These are phyloP conservation scores for Dryocosmus kuriphilus DNA, from an alignment of 2,888 invertebrate species.

Conservation along the genomic window DNA sequence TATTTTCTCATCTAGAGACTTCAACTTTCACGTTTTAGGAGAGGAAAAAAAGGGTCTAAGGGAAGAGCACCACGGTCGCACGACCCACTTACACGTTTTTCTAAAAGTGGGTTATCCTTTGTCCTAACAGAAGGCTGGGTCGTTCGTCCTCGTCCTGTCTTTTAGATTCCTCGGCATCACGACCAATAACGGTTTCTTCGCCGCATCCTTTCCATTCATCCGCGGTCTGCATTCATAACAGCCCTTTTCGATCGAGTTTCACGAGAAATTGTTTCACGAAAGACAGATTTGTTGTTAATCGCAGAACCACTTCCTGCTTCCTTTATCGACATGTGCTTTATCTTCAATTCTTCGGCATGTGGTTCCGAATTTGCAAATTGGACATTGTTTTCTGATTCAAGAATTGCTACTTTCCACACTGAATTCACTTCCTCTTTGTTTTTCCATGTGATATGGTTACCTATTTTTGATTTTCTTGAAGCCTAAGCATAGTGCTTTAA, in stretches of 20 bases:
- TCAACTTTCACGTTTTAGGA: constrained; percentile 51
- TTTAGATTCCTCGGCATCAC: constrained; percentile 50
- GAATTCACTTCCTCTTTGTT: not conserved
- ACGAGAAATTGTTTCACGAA: constrained; percentile 11
- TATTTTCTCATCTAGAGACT: constrained; percentile 59
- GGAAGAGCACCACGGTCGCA: constrained; percentile 39
- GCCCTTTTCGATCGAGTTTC: constrained; percentile 12
- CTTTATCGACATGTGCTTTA: not conserved
- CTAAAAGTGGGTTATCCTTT: constrained; percentile 54
- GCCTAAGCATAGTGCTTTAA: constrained; percentile 1
- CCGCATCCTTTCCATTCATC: constrained; percentile 37
- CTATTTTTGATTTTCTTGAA: not conserved
- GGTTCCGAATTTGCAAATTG: not conserved
- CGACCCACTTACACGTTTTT: constrained; percentile 52
- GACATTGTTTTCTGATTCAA: not conserved
- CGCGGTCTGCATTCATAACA: constrained; percentile 7
- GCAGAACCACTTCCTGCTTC: not conserved
- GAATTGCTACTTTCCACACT: not conserved
- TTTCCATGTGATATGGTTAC: not conserved
- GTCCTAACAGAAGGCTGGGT: constrained; percentile 41
- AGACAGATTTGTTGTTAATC: not conserved
- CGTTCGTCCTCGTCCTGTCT: constrained; percentile 43
- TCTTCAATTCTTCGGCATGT: not conserved
- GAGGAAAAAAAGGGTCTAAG: constrained; percentile 44
- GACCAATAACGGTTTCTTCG: constrained; percentile 40